Base-by-base conservation (phyloP, 1,140 invertebrate genomes). In the Drosophila azteca region DNA sequence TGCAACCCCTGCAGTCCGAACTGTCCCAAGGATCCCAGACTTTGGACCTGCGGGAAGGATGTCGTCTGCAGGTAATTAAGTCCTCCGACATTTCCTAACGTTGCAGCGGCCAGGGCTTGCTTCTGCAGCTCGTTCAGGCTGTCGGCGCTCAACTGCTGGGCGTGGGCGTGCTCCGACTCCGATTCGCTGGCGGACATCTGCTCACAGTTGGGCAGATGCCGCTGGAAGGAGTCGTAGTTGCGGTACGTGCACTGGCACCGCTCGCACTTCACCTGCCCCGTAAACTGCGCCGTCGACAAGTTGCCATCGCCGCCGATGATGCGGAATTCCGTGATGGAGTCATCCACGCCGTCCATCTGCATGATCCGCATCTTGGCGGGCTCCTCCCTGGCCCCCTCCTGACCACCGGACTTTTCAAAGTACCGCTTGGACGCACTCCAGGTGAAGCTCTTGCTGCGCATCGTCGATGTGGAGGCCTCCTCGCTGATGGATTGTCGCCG, bases 181-280 rank as follows among this genome's bases (percentile, higher is more conserved):
- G 95, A 96, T 91, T 96, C 96, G 91, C 95, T 96, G 1, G 95
- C 95, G 7, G 95, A 95, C 90, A 93, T 92, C 73, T 96, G 68
- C 2, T 83, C 95, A 91, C 97, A 98, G 17, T 93, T 94, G 9
- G 94, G 92, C 46, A 97, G 92, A 91, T 99, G 97, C 29, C 96
- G 94, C 77, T 96, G 95, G 83, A 96, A 98, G 74, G 97, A 97
- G 51, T 96, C 95, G 72, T 95, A 95, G 9, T 97, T 98, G 82
- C 97, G 94, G 90, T 98, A 99, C 3, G 96, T 96, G 79, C 96
- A 95, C 79, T 96, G 96, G 90, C 97, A 99, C 55, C 95, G 94
- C 69, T 95, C 94, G 92, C 97, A 98, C 77, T 96, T 96, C 0
- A 98, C 97, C 15, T 96, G 95, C 94, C 94, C 43, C 90, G 91